Evolutionary conservation across 2,113 vertebrate genomes (phyloP).

Genomic region (Catharus bicknelli): DNA sequence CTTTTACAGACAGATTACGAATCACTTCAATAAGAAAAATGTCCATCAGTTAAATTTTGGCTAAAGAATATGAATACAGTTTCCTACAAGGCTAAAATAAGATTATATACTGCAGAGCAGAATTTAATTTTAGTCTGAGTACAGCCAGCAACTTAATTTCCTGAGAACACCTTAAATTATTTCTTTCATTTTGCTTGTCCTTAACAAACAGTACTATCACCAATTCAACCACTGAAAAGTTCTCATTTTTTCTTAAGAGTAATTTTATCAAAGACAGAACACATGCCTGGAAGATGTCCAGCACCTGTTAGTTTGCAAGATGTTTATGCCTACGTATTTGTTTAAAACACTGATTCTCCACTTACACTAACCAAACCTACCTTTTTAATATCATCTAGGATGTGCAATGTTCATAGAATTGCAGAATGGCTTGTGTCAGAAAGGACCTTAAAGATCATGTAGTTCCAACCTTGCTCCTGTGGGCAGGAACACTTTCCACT

Average conservation of each 20-base stretch:
- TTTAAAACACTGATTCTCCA: background rate
- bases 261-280: background rate
- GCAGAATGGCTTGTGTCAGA: background rate
- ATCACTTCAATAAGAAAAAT: background rate
- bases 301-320: background rate
- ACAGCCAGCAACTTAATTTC: background rate
- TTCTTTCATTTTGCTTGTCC: background rate
- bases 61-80: background rate
- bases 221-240: background rate
- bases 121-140: constrained; percentile 9
- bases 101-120: background rate
- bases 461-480: background rate
- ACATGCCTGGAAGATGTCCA: background rate
- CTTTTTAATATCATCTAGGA: background rate
- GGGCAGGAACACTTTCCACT: background rate
- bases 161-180: background rate
- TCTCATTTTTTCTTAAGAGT: background rate
- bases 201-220: background rate
- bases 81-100: background rate
- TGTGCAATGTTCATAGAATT: background rate
- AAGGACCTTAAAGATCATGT: background rate
- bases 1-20: background rate
- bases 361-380: background rate
- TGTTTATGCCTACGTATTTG: background rate
- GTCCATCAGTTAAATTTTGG: background rate